These are phyloP conservation scores for Hyperoodon ampullatus DNA, from an alignment of 2,113 vertebrate genomes.

Conservation along the genomic window DNA sequence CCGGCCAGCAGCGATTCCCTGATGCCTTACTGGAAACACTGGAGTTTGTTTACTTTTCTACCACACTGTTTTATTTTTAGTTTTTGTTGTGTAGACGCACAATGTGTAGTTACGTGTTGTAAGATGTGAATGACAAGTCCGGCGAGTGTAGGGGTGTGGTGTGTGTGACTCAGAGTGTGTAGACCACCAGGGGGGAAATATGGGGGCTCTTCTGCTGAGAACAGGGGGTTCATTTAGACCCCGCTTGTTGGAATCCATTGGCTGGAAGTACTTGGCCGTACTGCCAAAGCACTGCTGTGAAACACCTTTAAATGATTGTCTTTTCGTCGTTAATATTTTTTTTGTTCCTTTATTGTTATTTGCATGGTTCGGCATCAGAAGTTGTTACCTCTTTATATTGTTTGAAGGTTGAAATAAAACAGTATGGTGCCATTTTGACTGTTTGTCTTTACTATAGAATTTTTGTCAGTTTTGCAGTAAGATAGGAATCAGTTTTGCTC, in stretches of 20 bases:
- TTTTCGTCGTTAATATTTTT: conserved; percentile 38
- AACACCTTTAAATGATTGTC: background rate
- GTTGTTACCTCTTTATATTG: conserved; percentile 70
- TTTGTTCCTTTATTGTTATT: background rate
- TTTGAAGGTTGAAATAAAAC: conserved; percentile 84
- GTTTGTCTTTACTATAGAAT: conserved; percentile 34
- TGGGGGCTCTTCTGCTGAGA: background rate
- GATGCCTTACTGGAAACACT: conserved; percentile 85
- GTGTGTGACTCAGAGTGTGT: background rate
- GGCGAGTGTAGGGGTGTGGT: background rate
- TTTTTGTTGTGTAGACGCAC: conserved; percentile 68
- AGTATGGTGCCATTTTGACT: conserved; percentile 63
- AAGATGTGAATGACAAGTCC: background rate
- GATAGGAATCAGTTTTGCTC: background rate
- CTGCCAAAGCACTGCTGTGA: conserved; percentile 33
- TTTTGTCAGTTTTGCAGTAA: background rate
- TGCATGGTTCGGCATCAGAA: conserved; percentile 74
- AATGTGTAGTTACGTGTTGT: conserved; percentile 42
- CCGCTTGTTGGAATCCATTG: background rate
- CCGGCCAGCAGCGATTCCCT: conserved; percentile 69
- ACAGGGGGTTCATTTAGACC: background rate
- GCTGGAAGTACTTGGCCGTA: background rate
- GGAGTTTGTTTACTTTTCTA: conserved; percentile 67
- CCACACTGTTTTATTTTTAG: conserved; percentile 73
- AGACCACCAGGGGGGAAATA: background rate